Evolutionary conservation across 1,140 invertebrate genomes (phyloP).

Genomic region (Diploscapter pachys): DNA sequence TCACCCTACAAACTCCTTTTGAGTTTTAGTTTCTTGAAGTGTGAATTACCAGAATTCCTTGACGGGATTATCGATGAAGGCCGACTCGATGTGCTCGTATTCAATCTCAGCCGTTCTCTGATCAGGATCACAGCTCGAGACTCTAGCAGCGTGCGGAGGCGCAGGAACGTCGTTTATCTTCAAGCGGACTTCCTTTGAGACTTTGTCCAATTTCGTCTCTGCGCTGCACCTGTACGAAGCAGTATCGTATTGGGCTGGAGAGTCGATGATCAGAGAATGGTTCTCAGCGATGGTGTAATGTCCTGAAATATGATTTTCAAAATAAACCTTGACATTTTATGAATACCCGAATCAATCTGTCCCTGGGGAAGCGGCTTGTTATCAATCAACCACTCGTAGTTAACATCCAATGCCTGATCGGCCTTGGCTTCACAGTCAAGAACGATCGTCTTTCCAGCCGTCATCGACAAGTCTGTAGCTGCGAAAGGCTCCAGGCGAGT

Average conservation of each 20-base stretch:
- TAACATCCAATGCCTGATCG: slow-evolving; percentile 74
- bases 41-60: slow-evolving; percentile 52
- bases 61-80: slow-evolving; percentile 61
- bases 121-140: slow-evolving; percentile 67
- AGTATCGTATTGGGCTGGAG: slow-evolving; percentile 89
- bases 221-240: slow-evolving; percentile 92
- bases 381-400: slow-evolving; percentile 82
- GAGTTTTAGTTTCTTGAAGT: not conserved
- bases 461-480: slow-evolving; percentile 35
- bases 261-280: slow-evolving; percentile 86
- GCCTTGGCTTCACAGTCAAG: slow-evolving; percentile 87
- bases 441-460: slow-evolving; percentile 77
- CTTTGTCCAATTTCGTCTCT: slow-evolving; percentile 79
- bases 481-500: slow-evolving; percentile 47
- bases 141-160: slow-evolving; percentile 70
- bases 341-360: not conserved
- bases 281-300: slow-evolving; percentile 66
- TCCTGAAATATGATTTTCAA: not conserved
- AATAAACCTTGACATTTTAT: too few relatives aligned
- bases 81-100: slow-evolving; percentile 86
- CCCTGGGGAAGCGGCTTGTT: slow-evolving; percentile 69
- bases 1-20: slow-evolving; percentile 40
- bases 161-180: slow-evolving; percentile 94
- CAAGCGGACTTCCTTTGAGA: slow-evolving; percentile 77
- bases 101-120: slow-evolving; percentile 71